phyloP scores from a whole-genome alignment of 2,888 invertebrate genomes.

The Pimpla rufipes region DNA sequence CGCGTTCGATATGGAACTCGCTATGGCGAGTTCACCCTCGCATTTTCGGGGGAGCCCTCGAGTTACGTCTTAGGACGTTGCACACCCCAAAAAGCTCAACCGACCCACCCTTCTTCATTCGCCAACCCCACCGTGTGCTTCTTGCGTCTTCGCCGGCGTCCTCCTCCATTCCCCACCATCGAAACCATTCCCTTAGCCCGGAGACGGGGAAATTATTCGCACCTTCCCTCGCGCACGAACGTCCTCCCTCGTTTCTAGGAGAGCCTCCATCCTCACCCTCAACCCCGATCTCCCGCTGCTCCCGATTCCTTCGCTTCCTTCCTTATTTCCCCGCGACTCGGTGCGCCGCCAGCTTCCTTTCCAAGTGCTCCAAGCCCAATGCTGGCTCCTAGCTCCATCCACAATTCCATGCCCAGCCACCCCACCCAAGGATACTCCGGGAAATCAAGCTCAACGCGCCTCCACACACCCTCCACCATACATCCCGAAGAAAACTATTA shows the following conservation, averaged over 20 bases:
- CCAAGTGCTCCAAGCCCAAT: constrained; percentile 37
- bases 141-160: constrained; percentile 60
- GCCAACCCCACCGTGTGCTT: constrained; percentile 49
- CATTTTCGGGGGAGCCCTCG: constrained; percentile 68
- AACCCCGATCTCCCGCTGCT: constrained; percentile 42
- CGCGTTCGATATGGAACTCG: constrained; percentile 70
- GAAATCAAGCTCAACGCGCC: constrained; percentile 69
- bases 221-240: constrained; percentile 72
- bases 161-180: constrained; percentile 45
- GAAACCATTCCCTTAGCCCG: constrained; percentile 63
- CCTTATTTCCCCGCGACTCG: constrained; percentile 59
- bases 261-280: no score
- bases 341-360: constrained; percentile 16
- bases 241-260: constrained; percentile 46
- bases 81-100: constrained; percentile 58
- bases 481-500: constrained; percentile 73
- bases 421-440: constrained; percentile 59
- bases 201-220: constrained; percentile 76
- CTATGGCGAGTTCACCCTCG: constrained; percentile 65
- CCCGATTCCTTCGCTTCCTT: constrained; percentile 63
- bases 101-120: constrained; percentile 63
- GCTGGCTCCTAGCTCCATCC: no score
- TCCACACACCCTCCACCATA: constrained; percentile 14
- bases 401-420: constrained; percentile 43
- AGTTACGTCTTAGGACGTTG: constrained; percentile 64